Percentiles rank a stretch among this genome's conserved stretches.
These are phyloP conservation scores for Nothobranchius furzeri DNA, from an alignment of 2,113 vertebrate species.

Conservation along the genomic window DNA sequence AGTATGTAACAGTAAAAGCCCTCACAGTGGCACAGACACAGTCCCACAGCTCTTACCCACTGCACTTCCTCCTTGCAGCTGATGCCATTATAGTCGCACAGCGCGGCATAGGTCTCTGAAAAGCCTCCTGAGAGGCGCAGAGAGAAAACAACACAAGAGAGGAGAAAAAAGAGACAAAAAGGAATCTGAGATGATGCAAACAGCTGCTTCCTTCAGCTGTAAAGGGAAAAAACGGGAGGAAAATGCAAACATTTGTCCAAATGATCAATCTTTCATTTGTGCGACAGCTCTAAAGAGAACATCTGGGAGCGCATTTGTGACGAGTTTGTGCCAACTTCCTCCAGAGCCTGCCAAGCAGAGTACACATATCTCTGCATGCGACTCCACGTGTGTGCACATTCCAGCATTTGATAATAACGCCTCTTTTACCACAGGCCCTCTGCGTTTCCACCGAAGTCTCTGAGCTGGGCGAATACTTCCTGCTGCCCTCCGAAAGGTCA, in stretches of 20 bases:
- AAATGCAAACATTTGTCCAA: slow-evolving; percentile 37
- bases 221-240: slow-evolving; percentile 18
- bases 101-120: slow-evolving; percentile 86
- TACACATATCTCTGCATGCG: slow-evolving; percentile 24
- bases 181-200: slow-evolving; percentile 40
- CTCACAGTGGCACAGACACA: slow-evolving; percentile 57
- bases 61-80: slow-evolving; percentile 81
- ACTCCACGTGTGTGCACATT: slow-evolving; percentile 18
- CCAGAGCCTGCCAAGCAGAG: slow-evolving; percentile 15
- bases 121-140: slow-evolving; percentile 76
- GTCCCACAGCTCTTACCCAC: slow-evolving; percentile 73
- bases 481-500: slow-evolving; percentile 83
- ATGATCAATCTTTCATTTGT: slow-evolving; percentile 53
- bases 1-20: slow-evolving; percentile 50
- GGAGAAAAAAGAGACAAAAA: neutral
- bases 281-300: slow-evolving; percentile 46
- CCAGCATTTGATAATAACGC: slow-evolving; percentile 23
- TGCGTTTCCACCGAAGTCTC: slow-evolving; percentile 84
- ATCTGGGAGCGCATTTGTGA: slow-evolving; percentile 54
- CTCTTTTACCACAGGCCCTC: slow-evolving; percentile 83
- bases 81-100: slow-evolving; percentile 89
- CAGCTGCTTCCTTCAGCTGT: slow-evolving; percentile 58
- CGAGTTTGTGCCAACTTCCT: slow-evolving; percentile 35
- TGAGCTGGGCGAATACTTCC: slow-evolving; percentile 85
- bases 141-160: slow-evolving; percentile 19